Base-by-base conservation (phyloP, 2,888 invertebrate genomes). In the Lordiphosa fenestrarum region DNA sequence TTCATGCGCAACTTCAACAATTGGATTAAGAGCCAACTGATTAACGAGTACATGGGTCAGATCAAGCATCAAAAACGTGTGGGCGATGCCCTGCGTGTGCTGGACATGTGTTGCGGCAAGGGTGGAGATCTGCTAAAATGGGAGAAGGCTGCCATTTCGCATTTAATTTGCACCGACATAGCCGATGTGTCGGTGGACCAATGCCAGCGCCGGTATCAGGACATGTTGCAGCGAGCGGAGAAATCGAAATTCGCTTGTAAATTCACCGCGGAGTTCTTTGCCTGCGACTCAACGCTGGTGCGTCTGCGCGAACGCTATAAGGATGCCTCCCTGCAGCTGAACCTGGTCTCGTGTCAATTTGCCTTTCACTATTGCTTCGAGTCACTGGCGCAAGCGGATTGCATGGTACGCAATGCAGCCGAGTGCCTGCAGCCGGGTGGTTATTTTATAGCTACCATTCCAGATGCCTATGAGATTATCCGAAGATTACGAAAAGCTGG, bases 71-170 rank as follows among this genome's bases (percentile, higher is more conserved):
- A 85, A 3, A 93, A 92, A 78, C 92, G 92, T 66, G 91, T 93
- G 67, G 94, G 94, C n/a, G 91, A 92, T 52, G 91, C 93, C 0
- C 77, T 95, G 30, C 91, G 92, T 58, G 96, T 97, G 0, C 90
- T 98, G 51, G 99, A 99, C 88, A 94, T 99, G 91, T 97, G 98
- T 78, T 98, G 98, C 88, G 99, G 99, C 1, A 99, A 99, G 91
- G 99, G 99, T 15, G 99, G 99, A 2, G 99, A 99, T 89, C 91
- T 99, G 35, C 91, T 95, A n/a, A 99, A 99, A 90, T 99, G 99
- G 97, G 93, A 93, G 61, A 96, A 95, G 87, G 94, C 92, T 0
- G 90, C 92, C 61, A 95, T 98, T 48, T 92, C 93, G 1, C 95
- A 96, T 89, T 91, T 97, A 13, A 94, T 98, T 56, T 97, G 96